Conservation (phyloP, 2,113 vertebrate species). For the Erythrolamprus reginae region DNA sequence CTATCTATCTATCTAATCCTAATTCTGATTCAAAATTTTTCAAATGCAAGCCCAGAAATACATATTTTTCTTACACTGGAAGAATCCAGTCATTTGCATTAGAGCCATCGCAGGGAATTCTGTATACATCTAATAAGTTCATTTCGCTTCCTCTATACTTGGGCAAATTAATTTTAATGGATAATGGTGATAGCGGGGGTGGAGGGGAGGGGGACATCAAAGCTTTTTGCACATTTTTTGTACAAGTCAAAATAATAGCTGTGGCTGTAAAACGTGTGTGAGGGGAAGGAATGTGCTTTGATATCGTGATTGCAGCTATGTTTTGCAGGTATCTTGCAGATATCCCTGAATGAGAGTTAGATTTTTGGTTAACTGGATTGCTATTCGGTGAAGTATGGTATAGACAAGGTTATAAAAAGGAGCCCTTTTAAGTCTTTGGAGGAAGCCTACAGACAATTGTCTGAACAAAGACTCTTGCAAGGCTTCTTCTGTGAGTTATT, state of each 20-base stretch:
- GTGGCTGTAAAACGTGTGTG: background rate
- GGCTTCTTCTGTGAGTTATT: background rate
- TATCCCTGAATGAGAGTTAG: background rate
- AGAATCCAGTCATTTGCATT: background rate
- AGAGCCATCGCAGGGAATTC: background rate
- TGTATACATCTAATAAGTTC: background rate
- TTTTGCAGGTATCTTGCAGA: background rate
- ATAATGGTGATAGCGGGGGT: background rate
- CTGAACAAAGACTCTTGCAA: background rate
- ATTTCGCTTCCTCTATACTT: background rate
- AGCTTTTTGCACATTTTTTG: background rate
- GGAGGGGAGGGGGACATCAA: too few species aligned
- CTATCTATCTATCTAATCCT: too few species aligned
- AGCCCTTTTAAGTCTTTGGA: background rate
- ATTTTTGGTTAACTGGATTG: background rate
- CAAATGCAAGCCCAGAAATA: background rate
- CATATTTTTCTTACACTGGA: background rate
- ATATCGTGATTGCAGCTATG: background rate
- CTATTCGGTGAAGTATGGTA: background rate
- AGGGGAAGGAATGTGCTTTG: background rate
- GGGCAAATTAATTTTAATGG: background rate
- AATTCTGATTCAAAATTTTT: too few species aligned
- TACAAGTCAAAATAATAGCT: background rate
- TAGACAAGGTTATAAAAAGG: background rate
- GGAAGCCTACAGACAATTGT: background rate